These are phyloP conservation scores for Anguilla obscura DNA, from an alignment of 2,797 vertebrate genomes.

Conservation along the genomic window DNA sequence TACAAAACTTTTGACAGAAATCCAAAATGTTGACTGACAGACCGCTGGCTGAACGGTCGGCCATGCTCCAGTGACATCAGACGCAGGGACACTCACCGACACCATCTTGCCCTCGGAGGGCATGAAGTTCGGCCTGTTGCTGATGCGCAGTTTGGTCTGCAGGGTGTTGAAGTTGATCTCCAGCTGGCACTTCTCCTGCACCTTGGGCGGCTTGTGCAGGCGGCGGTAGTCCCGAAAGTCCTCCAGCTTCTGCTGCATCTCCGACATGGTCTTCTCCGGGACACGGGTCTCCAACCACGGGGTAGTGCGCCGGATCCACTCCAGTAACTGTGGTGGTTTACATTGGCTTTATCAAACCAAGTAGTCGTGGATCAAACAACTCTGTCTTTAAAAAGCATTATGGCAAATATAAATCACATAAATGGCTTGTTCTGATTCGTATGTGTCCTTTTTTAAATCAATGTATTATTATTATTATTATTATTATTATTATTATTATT, in stretches of 20 bases:
- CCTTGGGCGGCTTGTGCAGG: conserved; percentile 94
- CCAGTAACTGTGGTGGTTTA: conserved; percentile 77
- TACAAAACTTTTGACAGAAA: background rate
- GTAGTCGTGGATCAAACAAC: background rate
- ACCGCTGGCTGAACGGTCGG: background rate
- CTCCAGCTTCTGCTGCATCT: conserved; percentile 95
- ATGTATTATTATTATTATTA: no score
- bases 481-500: no score
- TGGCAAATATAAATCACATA: no score
- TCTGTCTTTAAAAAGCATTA: background rate
- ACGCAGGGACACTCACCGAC: conserved; percentile 79
- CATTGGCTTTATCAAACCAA: background rate
- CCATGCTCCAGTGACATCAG: background rate
- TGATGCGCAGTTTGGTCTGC: conserved; percentile 95
- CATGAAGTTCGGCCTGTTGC: conserved; percentile 96
- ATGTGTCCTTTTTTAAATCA: no score
- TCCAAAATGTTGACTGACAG: background rate
- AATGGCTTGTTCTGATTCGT: no score
- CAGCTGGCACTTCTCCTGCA: conserved; percentile 97
- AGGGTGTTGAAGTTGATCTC: conserved; percentile 98
- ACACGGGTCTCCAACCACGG: conserved; percentile 96
- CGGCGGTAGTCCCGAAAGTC: conserved; percentile 96
- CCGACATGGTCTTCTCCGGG: conserved; percentile 90
- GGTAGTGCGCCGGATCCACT: conserved; percentile 96
- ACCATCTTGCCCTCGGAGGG: conserved; percentile 99